These are phyloP conservation scores for Trichogramma dendrolimi DNA, from an alignment of 2,888 invertebrate species.

Conservation along the genomic window DNA sequence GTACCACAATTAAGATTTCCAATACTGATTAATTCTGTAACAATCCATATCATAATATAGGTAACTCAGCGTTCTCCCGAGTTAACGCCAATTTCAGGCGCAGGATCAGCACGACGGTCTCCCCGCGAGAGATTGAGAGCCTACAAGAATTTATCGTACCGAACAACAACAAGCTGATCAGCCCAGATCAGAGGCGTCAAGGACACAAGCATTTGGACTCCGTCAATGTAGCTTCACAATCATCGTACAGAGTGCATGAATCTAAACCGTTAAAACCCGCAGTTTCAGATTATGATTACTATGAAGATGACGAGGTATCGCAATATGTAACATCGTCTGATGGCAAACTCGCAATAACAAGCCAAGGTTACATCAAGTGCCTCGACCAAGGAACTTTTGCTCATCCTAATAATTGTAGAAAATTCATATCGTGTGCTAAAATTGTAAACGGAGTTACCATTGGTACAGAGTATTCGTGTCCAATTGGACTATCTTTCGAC, in stretches of 20 bases:
- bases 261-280: constrained; percentile 25
- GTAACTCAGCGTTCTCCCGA: constrained; percentile 42
- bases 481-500: constrained; percentile 79
- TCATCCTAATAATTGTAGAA: constrained; percentile 84
- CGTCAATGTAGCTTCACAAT: constrained; percentile 23
- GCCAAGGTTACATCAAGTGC: constrained; percentile 69
- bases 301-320: constrained; percentile 61
- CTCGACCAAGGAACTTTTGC: constrained; percentile 87
- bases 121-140: constrained; percentile 33
- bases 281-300: constrained; percentile 65
- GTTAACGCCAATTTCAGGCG: constrained; percentile 37
- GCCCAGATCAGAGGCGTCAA: constrained; percentile 34
- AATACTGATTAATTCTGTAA: constrained; percentile 16
- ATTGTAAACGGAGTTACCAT: constrained; percentile 73
- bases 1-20: background rate
- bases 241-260: constrained; percentile 14
- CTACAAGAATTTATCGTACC: constrained; percentile 32
- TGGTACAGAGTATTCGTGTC: constrained; percentile 87
- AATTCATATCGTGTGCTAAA: constrained; percentile 85
- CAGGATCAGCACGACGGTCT: constrained; percentile 48
- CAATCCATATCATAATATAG: constrained; percentile 31
- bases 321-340: constrained; percentile 58
- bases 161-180: constrained; percentile 32
- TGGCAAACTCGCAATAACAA: constrained; percentile 60
- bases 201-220: constrained; percentile 27